A percentile compares a stretch with the other conserved stretches of the same genome.
phyloP scores from a whole-genome alignment of 2,797 vertebrate genomes.

The Premnoplex brunnescens region DNA sequence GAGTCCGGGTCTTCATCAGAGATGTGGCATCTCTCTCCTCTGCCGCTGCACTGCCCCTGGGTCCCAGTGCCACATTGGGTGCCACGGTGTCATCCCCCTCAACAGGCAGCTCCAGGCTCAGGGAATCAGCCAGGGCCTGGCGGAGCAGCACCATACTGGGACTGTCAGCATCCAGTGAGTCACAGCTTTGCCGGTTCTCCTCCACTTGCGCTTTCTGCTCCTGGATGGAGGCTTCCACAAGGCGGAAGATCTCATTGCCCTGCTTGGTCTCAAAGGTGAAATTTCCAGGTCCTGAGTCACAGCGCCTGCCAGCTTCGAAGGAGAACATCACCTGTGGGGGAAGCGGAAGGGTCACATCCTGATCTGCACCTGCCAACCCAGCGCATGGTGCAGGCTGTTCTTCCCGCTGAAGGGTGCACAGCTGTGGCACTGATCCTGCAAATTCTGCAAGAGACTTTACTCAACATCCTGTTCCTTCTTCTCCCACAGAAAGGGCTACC shows the following conservation, averaged over 20 bases:
- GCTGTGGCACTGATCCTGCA: not conserved
- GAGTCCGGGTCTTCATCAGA: conserved; percentile 77
- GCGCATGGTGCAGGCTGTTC: accelerated
- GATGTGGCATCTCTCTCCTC: conserved; percentile 48
- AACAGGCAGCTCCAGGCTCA: not conserved
- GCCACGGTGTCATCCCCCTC: not conserved
- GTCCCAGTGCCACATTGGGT: conserved; percentile 10
- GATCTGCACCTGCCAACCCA: not conserved
- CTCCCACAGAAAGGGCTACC: not conserved
- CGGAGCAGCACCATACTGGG: conserved; percentile 14
- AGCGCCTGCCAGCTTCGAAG: conserved; percentile 94
- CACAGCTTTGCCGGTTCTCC: conserved; percentile 79
- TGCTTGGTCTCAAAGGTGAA: conserved; percentile 98
- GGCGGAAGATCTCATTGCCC: conserved; percentile 92
- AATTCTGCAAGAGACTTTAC: not conserved
- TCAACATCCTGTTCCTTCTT: not conserved
- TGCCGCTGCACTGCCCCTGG: conserved; percentile 68
- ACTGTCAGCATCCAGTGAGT: conserved; percentile 73
- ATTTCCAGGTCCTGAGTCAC: conserved; percentile 93
- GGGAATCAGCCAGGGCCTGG: not conserved
- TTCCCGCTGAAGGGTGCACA: accelerated
- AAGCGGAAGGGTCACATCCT: not conserved
- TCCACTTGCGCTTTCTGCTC: conserved; percentile 88
- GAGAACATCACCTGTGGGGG: conserved; percentile 94
- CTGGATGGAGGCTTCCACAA: conserved; percentile 90